Evolutionary conservation across 2,888 invertebrate species (phyloP), one percentile per base, ranked within the genome.

Genomic region (Dyspetes luteomarginatus): DNA sequence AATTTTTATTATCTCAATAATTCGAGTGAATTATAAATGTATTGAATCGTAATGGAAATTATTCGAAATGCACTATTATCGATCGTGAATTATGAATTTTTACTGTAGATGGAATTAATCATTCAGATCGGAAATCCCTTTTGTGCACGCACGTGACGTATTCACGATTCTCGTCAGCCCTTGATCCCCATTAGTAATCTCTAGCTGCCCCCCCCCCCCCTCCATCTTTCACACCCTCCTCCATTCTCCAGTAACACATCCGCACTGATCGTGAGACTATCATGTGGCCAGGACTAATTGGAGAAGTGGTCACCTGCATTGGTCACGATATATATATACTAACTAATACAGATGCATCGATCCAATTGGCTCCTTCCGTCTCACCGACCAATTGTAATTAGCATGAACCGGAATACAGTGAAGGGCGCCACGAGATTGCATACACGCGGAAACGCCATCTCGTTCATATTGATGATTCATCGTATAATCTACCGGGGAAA

Each of bases 291-390:
- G 28, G 28, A 62, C 56, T 79, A 80, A 80, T 80, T 76, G 48
- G 52, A 36, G 36, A 60, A 43, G 43, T 74, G 48, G 41, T 36
- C 50, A 58, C 69, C 43, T 65, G 65, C 22, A 43, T 48, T 52
- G 56, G 50, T 43, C 72, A 45, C 55, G 17, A 24, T 43, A 52
- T 41, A 62, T 55, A 19, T 17, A 56, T 55, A 43, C 22, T 36
- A 2, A 19, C 45, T 72, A 76, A 68, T 72, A 60, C 52, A 26
- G 36, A 80, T 60, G 62, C 58, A 76, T 80, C 76, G 80, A 76
- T 80, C 76, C 72, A 24, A 72, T 80, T 62, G 72, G 36, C 67
- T 72, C 72, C 72, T 67, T 76, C 67, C 62, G 67, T 76, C 48
- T 67, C 72, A 68, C 48, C 48, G 62, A 68, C 67, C 24, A 76